phyloP scores from a whole-genome alignment of 1,140 invertebrate species.

The Sitodiplosis mosellana region DNA sequence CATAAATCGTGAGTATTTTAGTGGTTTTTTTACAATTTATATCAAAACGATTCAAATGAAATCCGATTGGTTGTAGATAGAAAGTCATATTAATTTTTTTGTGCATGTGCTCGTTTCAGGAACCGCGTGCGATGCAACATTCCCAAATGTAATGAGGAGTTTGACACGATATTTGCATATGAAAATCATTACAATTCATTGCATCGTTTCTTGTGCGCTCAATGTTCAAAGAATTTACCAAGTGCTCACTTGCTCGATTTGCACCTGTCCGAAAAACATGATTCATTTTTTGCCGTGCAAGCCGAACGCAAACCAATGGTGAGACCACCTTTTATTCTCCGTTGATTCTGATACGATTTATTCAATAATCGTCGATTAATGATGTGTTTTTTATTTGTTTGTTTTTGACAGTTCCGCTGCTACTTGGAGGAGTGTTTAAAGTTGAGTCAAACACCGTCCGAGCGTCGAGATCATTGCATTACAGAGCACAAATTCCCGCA shows the following conservation, averaged over 20 bases:
- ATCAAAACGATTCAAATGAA: too few relatives aligned
- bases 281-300: slow-evolving; percentile 43
- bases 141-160: not conserved
- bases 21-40: too few relatives aligned
- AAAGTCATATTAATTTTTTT: too few relatives aligned
- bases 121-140: not conserved
- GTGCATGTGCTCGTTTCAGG: not conserved
- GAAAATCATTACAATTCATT: not conserved
- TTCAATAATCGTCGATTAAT: too few relatives aligned
- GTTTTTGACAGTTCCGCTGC: slow-evolving; percentile 34
- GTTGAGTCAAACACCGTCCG: slow-evolving; percentile 31
- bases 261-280: slow-evolving; percentile 47
- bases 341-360: too few relatives aligned
- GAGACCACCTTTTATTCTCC: slow-evolving; percentile 16
- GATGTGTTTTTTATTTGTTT: too few relatives aligned
- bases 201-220: not conserved
- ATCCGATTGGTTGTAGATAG: too few relatives aligned
- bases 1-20: too few relatives aligned
- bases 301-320: slow-evolving; percentile 35
- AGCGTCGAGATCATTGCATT: slow-evolving; percentile 40
- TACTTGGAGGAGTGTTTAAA: slow-evolving; percentile 40
- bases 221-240: slow-evolving; percentile 37
- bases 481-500: slow-evolving; percentile 40
- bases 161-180: not conserved
- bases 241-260: slow-evolving; percentile 46